Percentiles rank a stretch among this genome's conserved stretches.
phyloP scores from a whole-genome alignment of 1,140 invertebrate genomes.

The Hyphantria cunea region DNA sequence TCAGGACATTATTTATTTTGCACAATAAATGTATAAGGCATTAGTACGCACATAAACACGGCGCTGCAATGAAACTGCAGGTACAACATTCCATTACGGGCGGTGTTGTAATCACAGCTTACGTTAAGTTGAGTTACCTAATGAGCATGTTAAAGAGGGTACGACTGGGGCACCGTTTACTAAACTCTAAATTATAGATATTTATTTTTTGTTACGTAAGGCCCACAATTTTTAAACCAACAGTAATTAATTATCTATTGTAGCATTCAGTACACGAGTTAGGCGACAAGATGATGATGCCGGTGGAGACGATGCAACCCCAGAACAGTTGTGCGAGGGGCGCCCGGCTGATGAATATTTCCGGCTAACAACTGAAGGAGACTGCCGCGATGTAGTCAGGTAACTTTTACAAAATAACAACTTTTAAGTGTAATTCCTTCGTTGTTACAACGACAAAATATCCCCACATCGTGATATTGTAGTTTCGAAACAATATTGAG shows the following conservation, averaged over 20 bases:
- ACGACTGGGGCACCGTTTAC: background rate
- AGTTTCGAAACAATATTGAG: slow-evolving; percentile 21
- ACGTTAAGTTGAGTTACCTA: slow-evolving; percentile 70
- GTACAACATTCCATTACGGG: slow-evolving; percentile 62
- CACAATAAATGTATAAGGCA: slow-evolving; percentile 11
- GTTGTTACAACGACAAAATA: slow-evolving; percentile 9
- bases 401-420: slow-evolving; percentile 70
- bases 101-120: slow-evolving; percentile 71
- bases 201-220: background rate
- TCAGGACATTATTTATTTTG: background rate
- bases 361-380: slow-evolving; percentile 90
- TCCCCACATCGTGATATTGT: slow-evolving; percentile 14
- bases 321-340: slow-evolving; percentile 93
- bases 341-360: slow-evolving; percentile 95
- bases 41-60: slow-evolving; percentile 28
- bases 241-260: too few species aligned
- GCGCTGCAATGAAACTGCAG: slow-evolving; percentile 56
- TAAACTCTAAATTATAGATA: slow-evolving; percentile 7
- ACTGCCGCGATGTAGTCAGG: slow-evolving; percentile 96
- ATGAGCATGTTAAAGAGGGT: slow-evolving; percentile 57
- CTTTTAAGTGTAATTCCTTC: slow-evolving; percentile 11
- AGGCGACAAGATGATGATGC: slow-evolving; percentile 86
- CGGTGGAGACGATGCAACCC: slow-evolving; percentile 85
- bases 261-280: slow-evolving; percentile 72
- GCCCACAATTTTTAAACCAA: too few species aligned